Evolutionary conservation across 2,797 vertebrate species (phyloP).

Genomic region (Cryptoprocta ferox): DNA sequence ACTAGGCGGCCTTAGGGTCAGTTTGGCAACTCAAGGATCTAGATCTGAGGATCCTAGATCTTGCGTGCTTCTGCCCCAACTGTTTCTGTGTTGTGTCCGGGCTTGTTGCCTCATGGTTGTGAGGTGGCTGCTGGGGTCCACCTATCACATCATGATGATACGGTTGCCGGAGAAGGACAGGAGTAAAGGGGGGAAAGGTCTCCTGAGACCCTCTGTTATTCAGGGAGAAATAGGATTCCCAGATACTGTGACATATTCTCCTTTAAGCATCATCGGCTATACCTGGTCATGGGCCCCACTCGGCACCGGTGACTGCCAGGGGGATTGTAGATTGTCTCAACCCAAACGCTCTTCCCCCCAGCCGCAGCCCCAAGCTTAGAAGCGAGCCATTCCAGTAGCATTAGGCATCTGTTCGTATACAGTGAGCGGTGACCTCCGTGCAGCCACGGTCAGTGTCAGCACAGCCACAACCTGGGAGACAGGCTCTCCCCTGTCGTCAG

Average conservation of each 20-base stretch:
- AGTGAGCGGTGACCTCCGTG: background rate
- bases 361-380: background rate
- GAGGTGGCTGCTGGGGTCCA: background rate
- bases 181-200: background rate
- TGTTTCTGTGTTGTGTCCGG: background rate
- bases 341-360: background rate
- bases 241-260: background rate
- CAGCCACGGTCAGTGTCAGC: fast-evolving
- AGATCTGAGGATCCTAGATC: background rate
- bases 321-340: background rate
- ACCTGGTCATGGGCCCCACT: too few relatives aligned
- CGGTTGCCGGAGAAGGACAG: background rate
- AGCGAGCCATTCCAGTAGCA: background rate
- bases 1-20: too few relatives aligned
- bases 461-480: fast-evolving
- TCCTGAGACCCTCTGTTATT: background rate
- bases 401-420: too few relatives aligned
- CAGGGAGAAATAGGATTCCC: background rate
- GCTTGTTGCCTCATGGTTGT: background rate
- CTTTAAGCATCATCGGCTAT: background rate
- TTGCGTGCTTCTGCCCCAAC: background rate
- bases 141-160: background rate
- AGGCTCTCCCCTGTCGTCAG: background rate
- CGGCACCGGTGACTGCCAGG: too few relatives aligned
- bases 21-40: background rate